A percentile compares a stretch with the other conserved stretches of the same genome.
Conservation (phyloP, 2,888 invertebrate genomes). For the Sminthurinus aureus region DNA sequence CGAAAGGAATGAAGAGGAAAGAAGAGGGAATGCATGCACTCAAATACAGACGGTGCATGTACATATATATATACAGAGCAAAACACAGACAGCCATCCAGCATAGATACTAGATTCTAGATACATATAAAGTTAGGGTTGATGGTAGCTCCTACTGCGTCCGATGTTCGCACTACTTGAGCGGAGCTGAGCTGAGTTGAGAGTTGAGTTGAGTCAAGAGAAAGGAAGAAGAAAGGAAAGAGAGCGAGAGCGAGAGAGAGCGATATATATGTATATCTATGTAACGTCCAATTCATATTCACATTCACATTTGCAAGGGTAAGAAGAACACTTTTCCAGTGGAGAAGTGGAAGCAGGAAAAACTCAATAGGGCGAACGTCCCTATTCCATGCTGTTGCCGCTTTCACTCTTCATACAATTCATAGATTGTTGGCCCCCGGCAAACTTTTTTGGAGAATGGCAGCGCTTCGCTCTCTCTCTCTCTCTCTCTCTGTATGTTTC, state of each 20-base stretch:
- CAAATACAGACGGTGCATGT: not conserved
- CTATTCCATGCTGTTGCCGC: slow-evolving; percentile 11
- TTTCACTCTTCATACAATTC: slow-evolving; percentile 7
- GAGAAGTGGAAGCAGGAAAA: slow-evolving; percentile 13
- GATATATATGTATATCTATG: not conserved
- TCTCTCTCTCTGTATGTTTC: slow-evolving; percentile 4
- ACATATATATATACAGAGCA: not conserved
- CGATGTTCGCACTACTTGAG: not conserved
- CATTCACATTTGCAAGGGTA: not conserved
- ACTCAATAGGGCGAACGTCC: slow-evolving; percentile 23
- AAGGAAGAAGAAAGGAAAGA: too few relatives aligned
- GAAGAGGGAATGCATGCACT: too few relatives aligned
- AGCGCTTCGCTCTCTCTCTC: not conserved
- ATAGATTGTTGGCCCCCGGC: not conserved
- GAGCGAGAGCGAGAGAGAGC: too few relatives aligned
- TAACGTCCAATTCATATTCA: not conserved
- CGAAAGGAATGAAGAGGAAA: too few relatives aligned
- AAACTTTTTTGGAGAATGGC: not conserved
- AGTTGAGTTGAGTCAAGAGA: too few relatives aligned
- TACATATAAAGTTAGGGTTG: not conserved
- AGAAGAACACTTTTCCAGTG: not conserved
- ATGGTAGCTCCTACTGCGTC: not conserved
- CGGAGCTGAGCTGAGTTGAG: too few relatives aligned
- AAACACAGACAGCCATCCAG: not conserved
- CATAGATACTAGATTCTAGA: too few relatives aligned